Evolutionary conservation across 1,140 invertebrate species (phyloP).

Genomic region (Leptinotarsa texana): DNA sequence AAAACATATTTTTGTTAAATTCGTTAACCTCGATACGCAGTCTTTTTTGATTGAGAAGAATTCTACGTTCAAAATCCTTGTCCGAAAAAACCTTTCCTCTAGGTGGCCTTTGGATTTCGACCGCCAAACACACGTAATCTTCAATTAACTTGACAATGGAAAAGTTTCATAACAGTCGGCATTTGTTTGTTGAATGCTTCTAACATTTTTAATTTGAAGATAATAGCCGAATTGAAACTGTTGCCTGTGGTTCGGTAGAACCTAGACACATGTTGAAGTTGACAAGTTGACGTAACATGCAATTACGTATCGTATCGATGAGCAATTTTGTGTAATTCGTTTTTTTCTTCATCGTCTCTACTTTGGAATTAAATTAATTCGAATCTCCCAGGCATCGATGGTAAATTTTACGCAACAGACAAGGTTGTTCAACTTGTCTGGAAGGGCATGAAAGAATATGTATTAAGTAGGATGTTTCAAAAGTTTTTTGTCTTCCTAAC

Average conservation of each 20-base stretch:
- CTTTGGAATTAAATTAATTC: conserved; percentile 4
- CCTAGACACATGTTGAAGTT: conserved; percentile 16
- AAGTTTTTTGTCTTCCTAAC: too few species aligned
- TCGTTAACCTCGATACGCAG: too few species aligned
- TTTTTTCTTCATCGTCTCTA: not conserved
- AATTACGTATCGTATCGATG: conserved; percentile 13
- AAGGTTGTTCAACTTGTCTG: not conserved
- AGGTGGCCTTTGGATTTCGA: not conserved
- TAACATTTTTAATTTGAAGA: conserved; percentile 3
- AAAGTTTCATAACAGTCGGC: conserved; percentile 1
- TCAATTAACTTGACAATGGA: not conserved
- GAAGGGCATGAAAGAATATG: not conserved
- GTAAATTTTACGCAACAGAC: not conserved
- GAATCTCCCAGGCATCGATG: not conserved
- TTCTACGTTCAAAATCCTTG: too few species aligned
- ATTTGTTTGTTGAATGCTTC: not conserved
- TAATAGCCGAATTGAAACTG: not conserved
- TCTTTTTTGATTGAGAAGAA: too few species aligned
- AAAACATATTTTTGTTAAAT: too few species aligned
- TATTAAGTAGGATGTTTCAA: too few species aligned
- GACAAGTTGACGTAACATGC: conserved; percentile 15
- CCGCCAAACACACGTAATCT: not conserved
- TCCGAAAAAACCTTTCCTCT: not conserved
- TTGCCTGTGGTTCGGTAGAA: not conserved
- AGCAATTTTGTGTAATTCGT: conserved; percentile 15